Percentiles rank a stretch among this genome's conserved stretches.
Evolutionary conservation across 2,888 invertebrate genomes (phyloP).

Genomic region (Cheilosia urbana): DNA sequence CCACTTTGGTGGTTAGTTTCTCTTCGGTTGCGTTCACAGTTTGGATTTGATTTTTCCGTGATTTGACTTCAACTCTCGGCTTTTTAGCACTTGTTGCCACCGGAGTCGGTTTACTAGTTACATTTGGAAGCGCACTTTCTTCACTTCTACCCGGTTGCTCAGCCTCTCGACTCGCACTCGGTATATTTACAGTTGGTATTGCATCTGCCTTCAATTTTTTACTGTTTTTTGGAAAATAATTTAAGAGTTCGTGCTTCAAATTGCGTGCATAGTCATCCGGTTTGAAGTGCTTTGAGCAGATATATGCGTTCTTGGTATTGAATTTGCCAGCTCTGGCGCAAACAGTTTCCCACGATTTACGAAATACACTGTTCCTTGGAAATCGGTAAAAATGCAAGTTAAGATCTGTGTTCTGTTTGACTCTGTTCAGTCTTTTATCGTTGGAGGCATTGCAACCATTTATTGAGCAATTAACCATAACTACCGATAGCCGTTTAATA

Average conservation of each 20-base stretch:
- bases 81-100: too few relatives aligned
- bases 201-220: slow-evolving; percentile 24
- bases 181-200: not conserved
- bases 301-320: not conserved
- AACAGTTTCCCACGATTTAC: not conserved
- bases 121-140: too few relatives aligned
- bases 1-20: too few relatives aligned
- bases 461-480: slow-evolving; percentile 18
- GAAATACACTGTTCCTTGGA: not conserved
- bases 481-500: not conserved
- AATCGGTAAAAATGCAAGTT: slow-evolving; percentile 13
- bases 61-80: too few relatives aligned
- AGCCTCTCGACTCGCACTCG: not conserved
- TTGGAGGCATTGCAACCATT: slow-evolving; percentile 13
- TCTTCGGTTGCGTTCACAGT: too few relatives aligned
- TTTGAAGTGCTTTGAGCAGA: slow-evolving; percentile 23
- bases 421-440: slow-evolving; percentile 6
- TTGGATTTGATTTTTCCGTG: too few relatives aligned
- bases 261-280: not conserved
- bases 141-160: too few relatives aligned
- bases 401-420: not conserved
- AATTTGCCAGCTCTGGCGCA: not conserved
- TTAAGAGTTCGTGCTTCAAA: slow-evolving; percentile 27
- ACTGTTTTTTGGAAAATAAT: slow-evolving; percentile 3
- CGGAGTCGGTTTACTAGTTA: too few relatives aligned